These are phyloP conservation scores for Polydrusus pterygomalis DNA, from an alignment of 2,888 invertebrate genomes.

Conservation along the genomic window DNA sequence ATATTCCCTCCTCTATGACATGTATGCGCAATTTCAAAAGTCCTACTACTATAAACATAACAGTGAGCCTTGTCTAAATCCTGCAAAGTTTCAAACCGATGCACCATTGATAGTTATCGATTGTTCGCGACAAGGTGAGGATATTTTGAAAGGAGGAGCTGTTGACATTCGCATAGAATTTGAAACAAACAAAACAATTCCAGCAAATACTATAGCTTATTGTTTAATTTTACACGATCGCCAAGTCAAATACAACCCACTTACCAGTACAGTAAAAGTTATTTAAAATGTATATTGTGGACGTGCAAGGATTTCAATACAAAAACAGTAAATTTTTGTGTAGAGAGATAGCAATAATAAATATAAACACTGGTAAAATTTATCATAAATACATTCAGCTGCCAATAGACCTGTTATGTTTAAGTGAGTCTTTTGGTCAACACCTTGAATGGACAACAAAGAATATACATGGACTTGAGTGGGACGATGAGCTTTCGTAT, in stretches of 20 bases:
- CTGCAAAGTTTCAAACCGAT: background rate
- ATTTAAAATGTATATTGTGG: constrained; percentile 5
- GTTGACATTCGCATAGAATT: constrained; percentile 59
- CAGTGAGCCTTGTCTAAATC: background rate
- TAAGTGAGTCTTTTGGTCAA: background rate
- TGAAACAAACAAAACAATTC: constrained; percentile 57
- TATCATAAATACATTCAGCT: background rate
- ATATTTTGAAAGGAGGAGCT: constrained; percentile 31
- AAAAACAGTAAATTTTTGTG: constrained; percentile 4
- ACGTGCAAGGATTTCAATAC: background rate
- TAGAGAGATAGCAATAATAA: constrained; percentile 14
- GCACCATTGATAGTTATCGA: constrained; percentile 59
- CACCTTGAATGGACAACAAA: background rate
- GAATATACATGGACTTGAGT: constrained; percentile 1
- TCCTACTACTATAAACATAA: constrained; percentile 3
- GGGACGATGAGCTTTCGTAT: background rate
- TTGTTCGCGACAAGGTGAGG: constrained; percentile 50
- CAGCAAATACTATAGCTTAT: constrained; percentile 60
- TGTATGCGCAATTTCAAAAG: constrained; percentile 7
- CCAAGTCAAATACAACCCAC: constrained; percentile 58
- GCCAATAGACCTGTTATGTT: background rate
- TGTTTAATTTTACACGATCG: constrained; percentile 60
- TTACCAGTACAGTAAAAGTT: constrained; percentile 55
- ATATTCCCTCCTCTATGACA: background rate
- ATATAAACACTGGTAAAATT: constrained; percentile 3